Percentiles rank a stretch among this genome's conserved stretches.
phyloP scores from a whole-genome alignment of 2,797 vertebrate species.

The Artibeus lituratus region DNA sequence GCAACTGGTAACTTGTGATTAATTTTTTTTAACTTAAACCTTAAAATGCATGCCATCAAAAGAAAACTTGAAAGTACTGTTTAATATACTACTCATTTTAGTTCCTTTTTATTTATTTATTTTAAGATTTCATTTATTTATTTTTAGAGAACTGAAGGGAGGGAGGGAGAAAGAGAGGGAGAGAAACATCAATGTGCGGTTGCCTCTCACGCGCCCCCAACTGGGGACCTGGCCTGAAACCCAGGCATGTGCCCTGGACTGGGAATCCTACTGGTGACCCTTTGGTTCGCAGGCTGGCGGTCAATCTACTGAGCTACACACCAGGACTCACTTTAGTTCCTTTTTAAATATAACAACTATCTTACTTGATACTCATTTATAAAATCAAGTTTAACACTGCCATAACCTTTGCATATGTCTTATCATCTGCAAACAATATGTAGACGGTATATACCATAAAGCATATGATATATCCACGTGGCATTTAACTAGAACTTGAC shows the following conservation, averaged over 20 bases:
- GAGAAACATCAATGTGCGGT: no score
- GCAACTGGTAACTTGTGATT: neutral
- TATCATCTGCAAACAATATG: neutral
- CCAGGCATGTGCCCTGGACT: no score
- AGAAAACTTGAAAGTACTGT: neutral
- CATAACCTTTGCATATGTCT: neutral
- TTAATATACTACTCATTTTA: neutral
- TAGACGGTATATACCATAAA: neutral
- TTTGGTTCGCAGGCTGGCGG: no score
- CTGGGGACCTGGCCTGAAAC: no score
- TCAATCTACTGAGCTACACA: no score
- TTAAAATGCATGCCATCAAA: conserved; percentile 3
- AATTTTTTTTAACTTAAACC: conserved; percentile 20
- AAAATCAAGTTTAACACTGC: conserved; percentile 7
- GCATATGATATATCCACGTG: neutral
- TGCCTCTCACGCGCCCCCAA: no score
- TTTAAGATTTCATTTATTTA: no score
- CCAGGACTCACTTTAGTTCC: neutral
- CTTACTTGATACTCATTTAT: neutral
- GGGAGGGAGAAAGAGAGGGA: no score
- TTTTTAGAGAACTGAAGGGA: no score
- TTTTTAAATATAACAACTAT: neutral
- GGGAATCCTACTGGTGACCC: no score
- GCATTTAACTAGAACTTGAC: neutral
- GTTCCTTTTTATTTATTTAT: neutral